These are phyloP conservation scores for Tachuris rubrigastra DNA, from an alignment of 2,113 vertebrate genomes.

Conservation along the genomic window DNA sequence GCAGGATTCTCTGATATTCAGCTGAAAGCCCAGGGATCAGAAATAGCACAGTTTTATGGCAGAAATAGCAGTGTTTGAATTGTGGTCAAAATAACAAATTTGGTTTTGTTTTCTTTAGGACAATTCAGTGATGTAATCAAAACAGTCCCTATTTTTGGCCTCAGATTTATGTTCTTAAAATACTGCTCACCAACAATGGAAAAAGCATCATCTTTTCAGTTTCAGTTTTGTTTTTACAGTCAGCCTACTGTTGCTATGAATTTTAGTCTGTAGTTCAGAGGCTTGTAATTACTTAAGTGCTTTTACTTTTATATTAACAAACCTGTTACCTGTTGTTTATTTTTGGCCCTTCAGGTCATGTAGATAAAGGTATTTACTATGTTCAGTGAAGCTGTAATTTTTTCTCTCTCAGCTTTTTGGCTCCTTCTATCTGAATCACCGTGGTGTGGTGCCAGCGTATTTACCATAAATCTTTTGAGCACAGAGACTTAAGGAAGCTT, in stretches of 20 bases:
- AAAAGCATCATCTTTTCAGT: not conserved
- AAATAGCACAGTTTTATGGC: not conserved
- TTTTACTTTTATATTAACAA: not conserved
- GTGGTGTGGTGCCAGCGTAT: not conserved
- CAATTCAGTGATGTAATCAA: not conserved
- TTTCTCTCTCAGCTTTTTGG: not conserved
- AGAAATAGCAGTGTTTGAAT: not conserved
- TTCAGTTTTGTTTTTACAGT: not conserved
- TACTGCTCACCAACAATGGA: not conserved
- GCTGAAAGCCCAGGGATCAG: not conserved
- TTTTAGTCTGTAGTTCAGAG: not conserved
- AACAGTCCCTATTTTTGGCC: not conserved
- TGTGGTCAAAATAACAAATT: not conserved
- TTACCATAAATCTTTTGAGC: not conserved
- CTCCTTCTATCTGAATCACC: not conserved
- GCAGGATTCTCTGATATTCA: not conserved
- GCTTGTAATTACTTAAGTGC: not conserved
- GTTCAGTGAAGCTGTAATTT: not conserved
- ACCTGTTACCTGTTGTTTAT: not conserved
- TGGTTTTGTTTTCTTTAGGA: not conserved
- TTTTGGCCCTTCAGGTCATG: not conserved
- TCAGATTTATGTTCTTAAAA: not conserved
- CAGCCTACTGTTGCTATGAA: not conserved
- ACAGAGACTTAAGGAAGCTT: not conserved
- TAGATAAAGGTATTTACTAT: not conserved